Evolutionary conservation across 2,797 vertebrate genomes (phyloP).

Genomic region (Myiotriccus ornatus): DNA sequence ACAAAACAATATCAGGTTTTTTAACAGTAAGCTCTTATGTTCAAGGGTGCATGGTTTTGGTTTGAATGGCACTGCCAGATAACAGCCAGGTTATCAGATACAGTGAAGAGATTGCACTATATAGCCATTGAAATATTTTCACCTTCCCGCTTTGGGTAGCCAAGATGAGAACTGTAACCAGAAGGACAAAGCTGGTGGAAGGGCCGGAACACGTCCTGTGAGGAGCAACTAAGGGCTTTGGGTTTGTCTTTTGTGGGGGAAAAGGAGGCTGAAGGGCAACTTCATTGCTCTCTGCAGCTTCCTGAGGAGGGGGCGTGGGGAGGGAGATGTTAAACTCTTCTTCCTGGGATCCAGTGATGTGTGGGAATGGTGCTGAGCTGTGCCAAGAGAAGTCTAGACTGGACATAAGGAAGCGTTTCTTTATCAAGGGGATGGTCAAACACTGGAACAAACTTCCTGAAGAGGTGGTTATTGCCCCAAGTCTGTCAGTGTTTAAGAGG

Average conservation of each 20-base stretch:
- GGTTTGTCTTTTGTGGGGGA: not conserved
- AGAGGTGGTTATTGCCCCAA: fast-evolving
- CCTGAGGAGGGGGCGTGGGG: not conserved
- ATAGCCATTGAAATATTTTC: not conserved
- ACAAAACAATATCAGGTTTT: not conserved
- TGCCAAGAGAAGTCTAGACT: not conserved
- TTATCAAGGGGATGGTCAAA: not conserved
- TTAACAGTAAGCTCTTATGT: not conserved
- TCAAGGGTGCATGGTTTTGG: not conserved
- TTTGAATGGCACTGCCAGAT: not conserved
- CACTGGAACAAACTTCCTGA: not conserved
- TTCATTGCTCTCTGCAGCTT: not conserved
- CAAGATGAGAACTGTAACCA: not conserved
- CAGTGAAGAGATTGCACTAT: not conserved
- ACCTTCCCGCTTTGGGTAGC: not conserved
- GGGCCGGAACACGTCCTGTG: not conserved
- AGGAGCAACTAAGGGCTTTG: not conserved
- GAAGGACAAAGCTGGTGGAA: not conserved
- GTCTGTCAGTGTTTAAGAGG: not conserved
- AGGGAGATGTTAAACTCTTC: not conserved
- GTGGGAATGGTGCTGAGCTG: not conserved
- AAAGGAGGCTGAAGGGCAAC: not conserved
- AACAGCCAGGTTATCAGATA: not conserved
- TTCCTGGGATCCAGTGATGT: not conserved
- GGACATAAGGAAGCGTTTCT: not conserved